phyloP scores from a whole-genome alignment of 2,113 vertebrate species.

The Atlantisia rogersi region DNA sequence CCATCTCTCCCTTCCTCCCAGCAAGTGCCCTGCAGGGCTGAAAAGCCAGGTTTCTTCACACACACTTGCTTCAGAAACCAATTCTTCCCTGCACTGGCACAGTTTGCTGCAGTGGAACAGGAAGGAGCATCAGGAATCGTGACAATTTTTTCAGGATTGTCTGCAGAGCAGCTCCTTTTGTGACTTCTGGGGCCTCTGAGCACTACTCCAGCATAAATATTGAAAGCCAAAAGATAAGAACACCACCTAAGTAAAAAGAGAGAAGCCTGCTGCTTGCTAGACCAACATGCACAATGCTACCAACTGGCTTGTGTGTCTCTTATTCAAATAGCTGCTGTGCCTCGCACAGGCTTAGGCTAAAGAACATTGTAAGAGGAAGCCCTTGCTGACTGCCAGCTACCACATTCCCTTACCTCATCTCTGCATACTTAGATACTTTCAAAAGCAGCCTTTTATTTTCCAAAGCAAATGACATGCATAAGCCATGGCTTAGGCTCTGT shows the following conservation, averaged over 20 bases:
- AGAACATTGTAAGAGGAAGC: not conserved
- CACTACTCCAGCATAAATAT: not conserved
- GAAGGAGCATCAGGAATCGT: not conserved
- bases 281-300: not conserved
- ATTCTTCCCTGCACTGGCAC: not conserved
- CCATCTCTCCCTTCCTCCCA: not conserved
- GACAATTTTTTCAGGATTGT: not conserved
- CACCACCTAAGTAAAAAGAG: not conserved
- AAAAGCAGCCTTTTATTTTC: not conserved
- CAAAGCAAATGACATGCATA: rapidly evolving
- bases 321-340: not conserved
- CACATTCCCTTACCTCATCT: not conserved
- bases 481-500: not conserved
- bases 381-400: not conserved
- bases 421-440: not conserved
- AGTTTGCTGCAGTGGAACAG: not conserved
- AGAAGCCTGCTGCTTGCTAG: not conserved
- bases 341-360: not conserved
- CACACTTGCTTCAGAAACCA: not conserved
- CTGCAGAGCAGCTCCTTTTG: not conserved
- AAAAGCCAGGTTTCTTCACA: not conserved
- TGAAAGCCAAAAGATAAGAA: not conserved
- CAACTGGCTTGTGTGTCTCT: rapidly evolving
- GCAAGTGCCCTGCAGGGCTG: not conserved
- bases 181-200: not conserved